Evolutionary conservation across 2,888 invertebrate species (phyloP).

Genomic region (Archips xylosteana): DNA sequence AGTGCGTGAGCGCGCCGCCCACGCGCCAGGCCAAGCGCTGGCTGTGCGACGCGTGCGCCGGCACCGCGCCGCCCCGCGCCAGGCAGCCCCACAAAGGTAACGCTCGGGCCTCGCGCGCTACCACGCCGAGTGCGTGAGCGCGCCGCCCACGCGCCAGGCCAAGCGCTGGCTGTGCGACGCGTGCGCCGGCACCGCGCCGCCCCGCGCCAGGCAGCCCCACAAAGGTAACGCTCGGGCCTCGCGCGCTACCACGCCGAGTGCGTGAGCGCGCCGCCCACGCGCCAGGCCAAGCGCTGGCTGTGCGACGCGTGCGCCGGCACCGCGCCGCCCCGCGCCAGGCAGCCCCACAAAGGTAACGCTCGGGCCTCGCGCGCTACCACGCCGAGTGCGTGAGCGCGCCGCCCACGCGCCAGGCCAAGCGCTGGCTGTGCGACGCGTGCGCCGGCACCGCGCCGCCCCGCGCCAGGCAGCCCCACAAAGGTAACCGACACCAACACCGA

Average conservation of each 20-base stretch:
- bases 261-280: slow-evolving; percentile 82
- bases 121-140: slow-evolving; percentile 90
- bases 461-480: slow-evolving; percentile 61
- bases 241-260: slow-evolving; percentile 91
- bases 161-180: slow-evolving; percentile 83
- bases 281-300: slow-evolving; percentile 79
- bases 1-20: slow-evolving; percentile 88
- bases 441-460: slow-evolving; percentile 54
- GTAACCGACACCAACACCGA: slow-evolving; percentile 39
- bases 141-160: slow-evolving; percentile 81
- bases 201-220: slow-evolving; percentile 63
- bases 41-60: slow-evolving; percentile 82
- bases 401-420: slow-evolving; percentile 75
- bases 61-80: slow-evolving; percentile 49
- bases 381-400: slow-evolving; percentile 89
- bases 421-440: slow-evolving; percentile 85
- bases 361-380: slow-evolving; percentile 87
- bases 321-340: slow-evolving; percentile 54
- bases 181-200: slow-evolving; percentile 63
- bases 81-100: slow-evolving; percentile 64
- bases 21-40: slow-evolving; percentile 76
- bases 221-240: slow-evolving; percentile 67
- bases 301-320: slow-evolving; percentile 79
- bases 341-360: slow-evolving; percentile 58
- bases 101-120: slow-evolving; percentile 81